Evolutionary conservation across 2,113 vertebrate genomes (phyloP).

Genomic region (Saccopteryx bilineata): DNA sequence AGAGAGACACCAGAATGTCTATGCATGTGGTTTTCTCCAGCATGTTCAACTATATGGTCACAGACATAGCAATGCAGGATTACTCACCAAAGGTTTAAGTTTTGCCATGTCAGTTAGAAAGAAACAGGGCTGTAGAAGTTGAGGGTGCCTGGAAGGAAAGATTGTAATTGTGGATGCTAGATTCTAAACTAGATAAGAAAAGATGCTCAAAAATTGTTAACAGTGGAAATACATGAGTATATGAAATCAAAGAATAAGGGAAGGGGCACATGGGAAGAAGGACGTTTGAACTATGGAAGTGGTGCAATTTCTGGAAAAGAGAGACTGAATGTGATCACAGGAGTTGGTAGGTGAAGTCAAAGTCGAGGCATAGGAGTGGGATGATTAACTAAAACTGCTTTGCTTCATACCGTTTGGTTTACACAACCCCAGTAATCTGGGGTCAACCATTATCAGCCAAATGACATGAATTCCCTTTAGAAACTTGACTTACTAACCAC

Average conservation of each 20-base stretch:
- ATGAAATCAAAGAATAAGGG: conserved; percentile 14
- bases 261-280: fast-evolving
- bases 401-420: background rate
- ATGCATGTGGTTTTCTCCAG: background rate
- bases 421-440: background rate
- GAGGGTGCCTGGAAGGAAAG: background rate
- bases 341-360: background rate
- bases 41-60: background rate
- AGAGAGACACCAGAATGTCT: background rate
- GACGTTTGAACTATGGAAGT: background rate
- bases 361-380: background rate
- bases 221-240: background rate
- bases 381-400: background rate
- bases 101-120: background rate
- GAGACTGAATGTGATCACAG: background rate
- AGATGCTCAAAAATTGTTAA: background rate
- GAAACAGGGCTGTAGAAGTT: background rate
- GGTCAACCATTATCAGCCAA: conserved; percentile 15
- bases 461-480: background rate
- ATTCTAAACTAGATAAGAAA: background rate
- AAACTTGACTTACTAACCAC: conserved; percentile 42
- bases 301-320: background rate
- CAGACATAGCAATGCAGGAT: background rate
- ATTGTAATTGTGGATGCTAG: background rate
- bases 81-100: background rate